phyloP scores from a whole-genome alignment of 1,140 invertebrate species.

The Daktulosphaira vitifoliae region DNA sequence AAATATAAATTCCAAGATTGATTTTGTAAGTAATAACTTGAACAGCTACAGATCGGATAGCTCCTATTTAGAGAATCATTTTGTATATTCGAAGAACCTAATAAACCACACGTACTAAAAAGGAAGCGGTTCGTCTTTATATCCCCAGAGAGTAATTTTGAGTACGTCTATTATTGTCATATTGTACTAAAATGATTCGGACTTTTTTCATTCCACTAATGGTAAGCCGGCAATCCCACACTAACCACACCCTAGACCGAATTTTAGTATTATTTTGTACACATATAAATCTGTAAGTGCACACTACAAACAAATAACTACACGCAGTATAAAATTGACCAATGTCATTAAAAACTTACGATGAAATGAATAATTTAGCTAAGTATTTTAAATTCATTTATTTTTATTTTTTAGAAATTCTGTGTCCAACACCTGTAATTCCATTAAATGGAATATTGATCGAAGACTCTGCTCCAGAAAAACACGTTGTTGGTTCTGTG shows the following conservation, averaged over 20 bases:
- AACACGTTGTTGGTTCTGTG: constrained; percentile 65
- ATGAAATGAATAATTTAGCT: too few relatives aligned
- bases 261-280: too few relatives aligned
- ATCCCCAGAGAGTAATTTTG: constrained; percentile 13
- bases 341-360: too few relatives aligned
- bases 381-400: too few relatives aligned
- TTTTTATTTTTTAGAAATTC: constrained; percentile 54
- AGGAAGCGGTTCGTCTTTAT: background rate
- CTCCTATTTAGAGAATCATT: background rate
- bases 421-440: constrained; percentile 60
- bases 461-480: constrained; percentile 44
- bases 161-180: constrained; percentile 29
- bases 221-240: background rate
- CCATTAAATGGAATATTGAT: constrained; percentile 64
- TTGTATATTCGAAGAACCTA: background rate
- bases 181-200: constrained; percentile 5
- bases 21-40: too few relatives aligned
- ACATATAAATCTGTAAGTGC: constrained; percentile 4
- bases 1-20: too few relatives aligned
- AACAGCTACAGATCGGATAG: too few relatives aligned
- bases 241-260: constrained; percentile 1
- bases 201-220: constrained; percentile 28
- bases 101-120: constrained; percentile 6
- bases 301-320: too few relatives aligned
- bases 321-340: too few relatives aligned